Percentiles rank a stretch among this genome's conserved stretches.
Evolutionary conservation across 2,888 invertebrate species (phyloP).

Genomic region (Drosophila siamana): DNA sequence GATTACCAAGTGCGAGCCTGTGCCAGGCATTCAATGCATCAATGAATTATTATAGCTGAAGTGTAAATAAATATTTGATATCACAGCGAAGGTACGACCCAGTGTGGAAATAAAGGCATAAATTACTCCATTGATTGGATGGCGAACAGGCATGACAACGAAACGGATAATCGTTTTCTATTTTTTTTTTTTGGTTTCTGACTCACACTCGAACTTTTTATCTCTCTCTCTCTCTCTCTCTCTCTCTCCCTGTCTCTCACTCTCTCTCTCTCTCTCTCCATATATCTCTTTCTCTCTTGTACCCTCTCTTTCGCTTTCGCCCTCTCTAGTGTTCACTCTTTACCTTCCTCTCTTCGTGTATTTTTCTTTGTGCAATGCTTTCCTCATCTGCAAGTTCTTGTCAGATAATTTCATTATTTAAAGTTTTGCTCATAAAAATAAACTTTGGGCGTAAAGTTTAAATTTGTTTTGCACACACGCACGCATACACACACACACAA

Average conservation of each 20-base stretch:
- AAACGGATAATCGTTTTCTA: constrained; percentile 55
- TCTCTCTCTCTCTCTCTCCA: constrained; percentile 13
- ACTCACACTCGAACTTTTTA: constrained; percentile 22
- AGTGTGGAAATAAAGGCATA: constrained; percentile 52
- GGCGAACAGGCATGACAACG: constrained; percentile 31
- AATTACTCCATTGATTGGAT: constrained; percentile 70
- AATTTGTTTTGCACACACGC: constrained; percentile 74
- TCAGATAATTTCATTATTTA: constrained; percentile 79
- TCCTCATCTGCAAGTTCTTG: constrained; percentile 70
- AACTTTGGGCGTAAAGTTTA: constrained; percentile 78
- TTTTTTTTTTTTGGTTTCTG: constrained; percentile 18
- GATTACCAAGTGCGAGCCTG: constrained; percentile 64
- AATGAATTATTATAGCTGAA: constrained; percentile 77
- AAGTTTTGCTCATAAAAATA: constrained; percentile 76
- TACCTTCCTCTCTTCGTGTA: constrained; percentile 8
- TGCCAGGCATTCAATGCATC: constrained; percentile 73
- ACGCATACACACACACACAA: constrained; percentile 15
- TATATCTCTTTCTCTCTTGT: constrained; percentile 2
- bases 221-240: constrained; percentile 8
- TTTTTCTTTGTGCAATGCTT: constrained; percentile 37
- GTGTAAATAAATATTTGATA: constrained; percentile 77
- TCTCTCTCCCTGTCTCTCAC: constrained; percentile 8
- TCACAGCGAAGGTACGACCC: constrained; percentile 43
- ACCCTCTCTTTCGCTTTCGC: constrained; percentile 2
- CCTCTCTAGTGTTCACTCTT: neutral